Evolutionary conservation across 1,140 invertebrate species (phyloP), one percentile per base, ranked within the genome.

Genomic region (Heliconius hewitsoni): DNA sequence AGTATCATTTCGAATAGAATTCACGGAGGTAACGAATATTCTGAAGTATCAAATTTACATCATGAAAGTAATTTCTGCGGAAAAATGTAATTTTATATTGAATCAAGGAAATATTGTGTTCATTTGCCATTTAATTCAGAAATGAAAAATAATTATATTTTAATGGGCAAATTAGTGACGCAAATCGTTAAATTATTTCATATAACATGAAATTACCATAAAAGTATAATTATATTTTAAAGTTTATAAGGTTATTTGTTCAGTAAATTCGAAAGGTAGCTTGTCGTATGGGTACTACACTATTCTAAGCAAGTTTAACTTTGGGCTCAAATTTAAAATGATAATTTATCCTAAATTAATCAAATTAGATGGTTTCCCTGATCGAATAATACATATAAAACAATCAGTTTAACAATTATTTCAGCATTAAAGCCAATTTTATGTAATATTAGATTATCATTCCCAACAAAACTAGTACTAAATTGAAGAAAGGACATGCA

Each of bases 21-120:
- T 66, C 60, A 27, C 30, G 23, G 60, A 66, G n/a, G 23, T 66
- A 66, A 66, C 60, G 23, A 66, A 27, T 66, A 66, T 66, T 66
- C 60, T 66, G 23, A 66, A 66, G 60, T 66, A 66, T 27, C 27
- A 66, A 30, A 66, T 66, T 66, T 66, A 66, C 60, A 66, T 66
- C 60, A 66, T 66, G 9, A 66, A 60, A 27, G 57, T 60, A 60
- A 60, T 60, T 30, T 66, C 60, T 66, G 60, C 1, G 11, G n/a
- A 66, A 66, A 66, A 66, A 66, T 66, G 30, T 27, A 27, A 30
- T 27, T 66, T 27, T 66, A 66, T 66, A 13, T 27, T 27, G 60
- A 16, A 66, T 30, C 60, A 27, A 66, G 9, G n/a, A 30, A 66
- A 66, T 30, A 30, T 30, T 66, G 60, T 30, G n/a, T 8, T 27